These are phyloP conservation scores for Rhynchophorus ferrugineus DNA, from an alignment of 1,140 invertebrate species.

Conservation along the genomic window DNA sequence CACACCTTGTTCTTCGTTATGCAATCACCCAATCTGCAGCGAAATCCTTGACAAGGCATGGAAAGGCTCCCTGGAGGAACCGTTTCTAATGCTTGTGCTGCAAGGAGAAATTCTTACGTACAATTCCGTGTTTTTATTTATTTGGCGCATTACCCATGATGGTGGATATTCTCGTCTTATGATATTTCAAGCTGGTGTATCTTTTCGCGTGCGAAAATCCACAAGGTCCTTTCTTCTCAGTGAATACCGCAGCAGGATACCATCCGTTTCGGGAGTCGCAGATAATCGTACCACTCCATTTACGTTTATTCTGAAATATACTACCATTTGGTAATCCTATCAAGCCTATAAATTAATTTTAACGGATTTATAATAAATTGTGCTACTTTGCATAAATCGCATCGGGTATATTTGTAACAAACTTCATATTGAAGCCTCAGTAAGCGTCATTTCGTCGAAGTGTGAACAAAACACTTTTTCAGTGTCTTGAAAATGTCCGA, in stretches of 20 bases:
- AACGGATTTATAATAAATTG: too few species aligned
- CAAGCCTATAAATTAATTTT: too few species aligned
- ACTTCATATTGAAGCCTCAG: too few species aligned
- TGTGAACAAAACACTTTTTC: too few species aligned
- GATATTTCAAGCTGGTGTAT: slow-evolving; percentile 27
- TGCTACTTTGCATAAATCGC: too few species aligned
- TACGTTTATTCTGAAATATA: slow-evolving; percentile 9
- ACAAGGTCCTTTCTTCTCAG: slow-evolving; percentile 45
- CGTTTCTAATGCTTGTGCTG: slow-evolving; percentile 2
- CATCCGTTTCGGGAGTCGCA: slow-evolving; percentile 52
- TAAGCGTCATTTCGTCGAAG: too few species aligned
- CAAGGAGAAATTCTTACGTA: slow-evolving; percentile 7
- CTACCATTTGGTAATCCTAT: too few species aligned
- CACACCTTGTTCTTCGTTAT: slow-evolving; percentile 55
- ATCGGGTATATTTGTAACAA: too few species aligned
- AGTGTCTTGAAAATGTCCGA: too few species aligned
- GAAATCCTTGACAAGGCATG: slow-evolving; percentile 49
- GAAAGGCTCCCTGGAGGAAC: too few species aligned
- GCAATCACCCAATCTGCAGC: slow-evolving; percentile 66
- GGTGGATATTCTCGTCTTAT: slow-evolving; percentile 21
- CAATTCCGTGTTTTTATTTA: neutral
- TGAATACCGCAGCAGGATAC: slow-evolving; percentile 54
- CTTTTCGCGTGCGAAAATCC: slow-evolving; percentile 37
- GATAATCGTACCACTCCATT: slow-evolving; percentile 53
- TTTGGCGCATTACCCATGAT: slow-evolving; percentile 17